These are phyloP conservation scores for Heliconius melpomene DNA, from an alignment of 1,140 invertebrate species.

Conservation along the genomic window DNA sequence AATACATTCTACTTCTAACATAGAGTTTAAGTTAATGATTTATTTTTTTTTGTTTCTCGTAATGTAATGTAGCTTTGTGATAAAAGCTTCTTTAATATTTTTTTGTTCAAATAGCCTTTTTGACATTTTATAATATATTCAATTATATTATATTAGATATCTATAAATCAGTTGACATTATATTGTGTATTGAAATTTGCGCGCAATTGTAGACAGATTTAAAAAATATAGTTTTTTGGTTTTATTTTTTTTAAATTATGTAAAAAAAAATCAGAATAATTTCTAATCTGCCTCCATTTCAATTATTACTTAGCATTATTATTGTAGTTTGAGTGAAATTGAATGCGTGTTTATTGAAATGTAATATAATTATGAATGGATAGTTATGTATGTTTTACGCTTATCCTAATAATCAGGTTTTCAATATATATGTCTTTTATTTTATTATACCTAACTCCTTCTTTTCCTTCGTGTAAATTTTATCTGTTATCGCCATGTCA, in stretches of 20 bases:
- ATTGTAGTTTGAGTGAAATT: conserved; percentile 15
- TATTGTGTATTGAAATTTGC: too few relatives aligned
- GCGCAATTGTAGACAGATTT: neutral
- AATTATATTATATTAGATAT: too few relatives aligned
- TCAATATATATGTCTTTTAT: conserved; percentile 68
- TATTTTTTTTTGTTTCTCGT: conserved; percentile 30
- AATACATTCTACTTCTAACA: conserved; percentile 40
- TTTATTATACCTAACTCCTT: conserved; percentile 27
- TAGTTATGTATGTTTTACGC: conserved; percentile 59
- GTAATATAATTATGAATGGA: conserved; percentile 33
- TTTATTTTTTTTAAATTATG: neutral
- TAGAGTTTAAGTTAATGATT: conserved; percentile 36
- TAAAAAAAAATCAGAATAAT: conserved; percentile 1
- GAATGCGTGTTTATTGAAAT: conserved; percentile 15
- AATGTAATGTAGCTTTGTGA: neutral
- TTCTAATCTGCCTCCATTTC: conserved; percentile 3
- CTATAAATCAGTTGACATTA: too few relatives aligned
- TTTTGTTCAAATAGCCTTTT: neutral
- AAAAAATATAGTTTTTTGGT: neutral
- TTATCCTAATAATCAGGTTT: conserved; percentile 73
- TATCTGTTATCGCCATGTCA: conserved; percentile 16
- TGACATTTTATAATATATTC: conserved; percentile 1
- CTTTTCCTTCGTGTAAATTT: neutral
- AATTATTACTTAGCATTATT: conserved; percentile 22
- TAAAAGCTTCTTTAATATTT: neutral